phyloP scores from a whole-genome alignment of 2,113 vertebrate genomes.

The Cacatua alba region DNA sequence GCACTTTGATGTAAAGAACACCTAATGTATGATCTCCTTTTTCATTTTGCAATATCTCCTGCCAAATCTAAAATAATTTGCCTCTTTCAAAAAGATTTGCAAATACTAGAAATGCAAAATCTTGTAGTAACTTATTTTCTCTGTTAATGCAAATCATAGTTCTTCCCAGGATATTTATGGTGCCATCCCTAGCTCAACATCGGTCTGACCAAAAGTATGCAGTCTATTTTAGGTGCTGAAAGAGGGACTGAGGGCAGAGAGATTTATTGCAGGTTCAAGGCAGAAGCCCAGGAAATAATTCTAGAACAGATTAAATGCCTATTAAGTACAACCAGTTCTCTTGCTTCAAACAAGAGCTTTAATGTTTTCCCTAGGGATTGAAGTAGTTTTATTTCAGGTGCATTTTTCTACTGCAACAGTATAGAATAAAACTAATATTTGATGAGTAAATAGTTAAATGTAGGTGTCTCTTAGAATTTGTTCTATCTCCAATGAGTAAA shows the following conservation, averaged over 20 bases:
- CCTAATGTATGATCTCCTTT: not conserved
- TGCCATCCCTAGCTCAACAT: not conserved
- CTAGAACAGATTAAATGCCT: conserved; percentile 1
- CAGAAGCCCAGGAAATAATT: conserved; percentile 6
- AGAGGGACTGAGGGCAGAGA: not conserved
- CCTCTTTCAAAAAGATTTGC: not conserved
- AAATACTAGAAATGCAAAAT: not conserved
- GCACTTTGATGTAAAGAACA: not conserved
- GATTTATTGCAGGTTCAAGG: conserved; percentile 24
- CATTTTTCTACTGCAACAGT: not conserved
- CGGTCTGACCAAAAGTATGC: not conserved
- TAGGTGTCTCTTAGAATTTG: not conserved
- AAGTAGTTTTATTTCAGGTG: not conserved
- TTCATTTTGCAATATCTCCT: conserved; percentile 1
- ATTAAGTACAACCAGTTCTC: not conserved
- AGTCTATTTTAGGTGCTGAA: conserved; percentile 6
- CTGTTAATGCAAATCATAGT: not conserved
- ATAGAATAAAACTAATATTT: not conserved
- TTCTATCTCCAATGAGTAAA: not conserved
- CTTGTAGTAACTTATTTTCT: not conserved
- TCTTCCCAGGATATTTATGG: not conserved
- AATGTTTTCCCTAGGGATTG: not conserved
- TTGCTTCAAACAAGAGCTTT: conserved; percentile 7
- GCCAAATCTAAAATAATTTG: not conserved
- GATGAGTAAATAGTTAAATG: not conserved